A percentile compares a stretch with the other conserved stretches of the same genome.
Evolutionary conservation across 2,113 vertebrate genomes (phyloP).

Genomic region (Kobus ellipsiprymnus): DNA sequence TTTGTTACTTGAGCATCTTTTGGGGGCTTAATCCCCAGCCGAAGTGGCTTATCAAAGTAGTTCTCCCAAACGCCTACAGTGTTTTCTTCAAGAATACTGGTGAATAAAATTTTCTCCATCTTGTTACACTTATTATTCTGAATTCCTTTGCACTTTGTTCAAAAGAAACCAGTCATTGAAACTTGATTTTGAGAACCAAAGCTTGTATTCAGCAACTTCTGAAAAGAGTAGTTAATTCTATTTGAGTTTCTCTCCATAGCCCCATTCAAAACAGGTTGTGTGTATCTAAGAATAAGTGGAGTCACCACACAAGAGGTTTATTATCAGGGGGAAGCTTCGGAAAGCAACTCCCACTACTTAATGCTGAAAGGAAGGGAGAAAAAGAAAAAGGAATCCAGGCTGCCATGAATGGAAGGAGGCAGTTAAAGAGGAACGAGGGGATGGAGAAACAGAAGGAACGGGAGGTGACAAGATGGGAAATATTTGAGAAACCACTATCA

Average conservation of each 20-base stretch:
- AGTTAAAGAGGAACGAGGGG: conserved; percentile 27
- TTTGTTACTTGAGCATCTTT: conserved; percentile 60
- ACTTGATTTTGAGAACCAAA: conserved; percentile 69
- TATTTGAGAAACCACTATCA: background rate
- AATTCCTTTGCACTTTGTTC: conserved; percentile 68
- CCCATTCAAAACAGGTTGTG: conserved; percentile 74
- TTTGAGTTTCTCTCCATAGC: conserved; percentile 73
- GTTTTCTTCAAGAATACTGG: conserved; percentile 42
- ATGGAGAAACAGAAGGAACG: background rate
- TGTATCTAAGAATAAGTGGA: conserved; percentile 73
- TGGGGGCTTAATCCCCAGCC: conserved; percentile 53
- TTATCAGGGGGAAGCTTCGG: conserved; percentile 64
- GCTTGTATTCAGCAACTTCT: conserved; percentile 58
- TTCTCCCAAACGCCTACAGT: conserved; percentile 52
- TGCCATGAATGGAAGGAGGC: conserved; percentile 15
- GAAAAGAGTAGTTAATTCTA: conserved; percentile 72
- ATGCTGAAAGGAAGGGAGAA: conserved; percentile 34
- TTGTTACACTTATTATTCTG: conserved; percentile 71
- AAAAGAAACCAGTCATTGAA: conserved; percentile 67
- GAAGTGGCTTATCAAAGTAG: conserved; percentile 70
- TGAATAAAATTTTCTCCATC: conserved; percentile 72
- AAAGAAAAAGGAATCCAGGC: background rate
- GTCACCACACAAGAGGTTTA: conserved; percentile 71
- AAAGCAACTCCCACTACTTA: conserved; percentile 54
- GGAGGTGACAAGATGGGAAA: background rate